Percentiles rank a stretch among this genome's conserved stretches.
These are phyloP conservation scores for Phenacoccus solenopsis DNA, from an alignment of 1,140 invertebrate genomes.

Conservation along the genomic window DNA sequence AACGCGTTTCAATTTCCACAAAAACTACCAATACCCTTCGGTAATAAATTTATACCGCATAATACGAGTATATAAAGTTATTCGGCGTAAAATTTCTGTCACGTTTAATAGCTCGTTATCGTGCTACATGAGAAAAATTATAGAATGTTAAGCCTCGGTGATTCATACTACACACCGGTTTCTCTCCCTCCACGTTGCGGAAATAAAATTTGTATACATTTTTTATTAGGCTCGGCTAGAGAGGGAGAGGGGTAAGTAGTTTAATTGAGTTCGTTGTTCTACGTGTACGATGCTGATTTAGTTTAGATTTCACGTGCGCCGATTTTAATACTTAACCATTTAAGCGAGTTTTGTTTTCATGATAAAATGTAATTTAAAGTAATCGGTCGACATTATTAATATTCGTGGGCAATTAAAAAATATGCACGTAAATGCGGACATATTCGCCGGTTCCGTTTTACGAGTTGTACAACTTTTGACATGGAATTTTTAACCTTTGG, in stretches of 20 bases:
- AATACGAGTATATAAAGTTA: too few species aligned
- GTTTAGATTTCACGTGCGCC: neutral
- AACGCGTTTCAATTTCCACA: too few species aligned
- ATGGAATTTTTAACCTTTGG: neutral
- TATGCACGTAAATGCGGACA: neutral
- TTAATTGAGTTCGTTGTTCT: neutral
- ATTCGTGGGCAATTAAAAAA: neutral
- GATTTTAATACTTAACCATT: neutral
- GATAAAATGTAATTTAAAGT: neutral
- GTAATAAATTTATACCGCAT: too few species aligned
- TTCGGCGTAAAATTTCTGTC: neutral
- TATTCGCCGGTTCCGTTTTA: neutral
- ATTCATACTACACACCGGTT: too few species aligned
- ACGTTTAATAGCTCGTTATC: neutral
- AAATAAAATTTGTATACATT: neutral
- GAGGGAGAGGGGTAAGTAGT: neutral
- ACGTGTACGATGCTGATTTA: neutral
- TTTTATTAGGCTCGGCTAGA: neutral
- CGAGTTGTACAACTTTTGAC: neutral
- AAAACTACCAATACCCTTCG: too few species aligned
- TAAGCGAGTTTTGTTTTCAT: neutral
- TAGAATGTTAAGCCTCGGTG: neutral
- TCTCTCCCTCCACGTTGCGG: neutral
- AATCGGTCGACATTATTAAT: neutral
- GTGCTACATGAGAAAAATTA: neutral